Conservation (phyloP, 2,797 vertebrate species). For the Galaxias olidus region DNA sequence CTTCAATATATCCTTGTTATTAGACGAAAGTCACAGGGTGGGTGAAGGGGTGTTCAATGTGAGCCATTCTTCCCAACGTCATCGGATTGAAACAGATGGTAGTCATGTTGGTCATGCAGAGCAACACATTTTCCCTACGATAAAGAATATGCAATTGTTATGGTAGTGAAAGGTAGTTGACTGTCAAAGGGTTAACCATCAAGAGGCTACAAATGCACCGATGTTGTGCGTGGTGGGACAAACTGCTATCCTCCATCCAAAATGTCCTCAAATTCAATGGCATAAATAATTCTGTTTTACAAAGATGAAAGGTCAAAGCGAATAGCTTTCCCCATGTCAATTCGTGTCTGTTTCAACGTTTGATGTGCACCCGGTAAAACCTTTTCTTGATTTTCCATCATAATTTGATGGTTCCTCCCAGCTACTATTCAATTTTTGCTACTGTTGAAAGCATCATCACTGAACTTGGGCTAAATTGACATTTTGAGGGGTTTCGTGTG, state of each 20-base stretch:
- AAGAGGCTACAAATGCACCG: neutral
- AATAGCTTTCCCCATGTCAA: conserved; percentile 28
- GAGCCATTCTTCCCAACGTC: neutral
- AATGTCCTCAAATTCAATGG: conserved; percentile 35
- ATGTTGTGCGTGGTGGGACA: neutral
- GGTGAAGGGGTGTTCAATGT: neutral
- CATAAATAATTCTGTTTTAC: conserved; percentile 44
- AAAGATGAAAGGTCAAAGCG: conserved; percentile 47
- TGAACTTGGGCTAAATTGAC: no score
- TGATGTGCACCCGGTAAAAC: conserved; percentile 34
- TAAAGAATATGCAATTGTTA: neutral
- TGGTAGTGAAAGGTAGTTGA: neutral
- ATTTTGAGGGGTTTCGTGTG: no score
- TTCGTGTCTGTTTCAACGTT: conserved; percentile 34
- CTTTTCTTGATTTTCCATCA: conserved; percentile 28
- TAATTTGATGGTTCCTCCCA: conserved; percentile 32
- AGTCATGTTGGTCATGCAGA: no score
- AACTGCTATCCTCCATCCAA: neutral
- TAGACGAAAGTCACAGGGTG: neutral
- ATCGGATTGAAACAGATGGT: no score
- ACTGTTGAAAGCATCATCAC: conserved; percentile 2
- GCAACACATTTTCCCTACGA: no score
- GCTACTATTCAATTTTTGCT: conserved; percentile 19
- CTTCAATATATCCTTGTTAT: neutral
- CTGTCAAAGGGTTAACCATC: neutral